Conservation (phyloP, 2,113 vertebrate species). For the Python bivittatus region DNA sequence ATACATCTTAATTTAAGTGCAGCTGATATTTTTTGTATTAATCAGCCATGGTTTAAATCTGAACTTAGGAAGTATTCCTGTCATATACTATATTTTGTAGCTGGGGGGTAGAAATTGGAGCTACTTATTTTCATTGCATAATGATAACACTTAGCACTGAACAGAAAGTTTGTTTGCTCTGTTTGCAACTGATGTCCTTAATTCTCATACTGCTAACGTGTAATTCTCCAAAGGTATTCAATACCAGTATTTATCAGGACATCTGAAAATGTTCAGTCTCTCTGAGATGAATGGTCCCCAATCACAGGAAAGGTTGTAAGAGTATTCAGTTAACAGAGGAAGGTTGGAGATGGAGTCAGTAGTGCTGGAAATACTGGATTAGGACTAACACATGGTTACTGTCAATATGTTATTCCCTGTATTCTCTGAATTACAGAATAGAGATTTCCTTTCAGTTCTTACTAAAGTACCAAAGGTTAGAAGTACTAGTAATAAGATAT, state of each 20-base stretch:
- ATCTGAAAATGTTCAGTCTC: neutral
- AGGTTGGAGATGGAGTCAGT: neutral
- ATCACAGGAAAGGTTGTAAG: neutral
- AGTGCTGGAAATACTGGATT: neutral
- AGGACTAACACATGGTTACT: neutral
- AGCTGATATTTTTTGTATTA: slow-evolving; percentile 38
- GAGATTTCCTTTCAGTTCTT: neutral
- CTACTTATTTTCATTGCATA: neutral
- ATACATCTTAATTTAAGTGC: neutral
- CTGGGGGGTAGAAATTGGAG: slow-evolving; percentile 13
- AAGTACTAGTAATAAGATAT: neutral
- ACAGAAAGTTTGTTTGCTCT: neutral
- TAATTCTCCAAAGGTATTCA: neutral
- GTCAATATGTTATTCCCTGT: too few species aligned
- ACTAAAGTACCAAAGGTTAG: neutral
- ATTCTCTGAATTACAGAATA: neutral
- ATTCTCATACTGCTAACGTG: neutral
- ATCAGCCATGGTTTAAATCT: neutral
- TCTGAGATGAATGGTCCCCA: neutral
- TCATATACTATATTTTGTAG: neutral
- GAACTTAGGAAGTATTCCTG: neutral
- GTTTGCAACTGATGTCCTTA: neutral
- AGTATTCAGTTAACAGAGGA: neutral
- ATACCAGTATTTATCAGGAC: neutral
- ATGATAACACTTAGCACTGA: neutral